Conservation (phyloP, 2,113 vertebrate species). For the Apodemus speciosus region DNA sequence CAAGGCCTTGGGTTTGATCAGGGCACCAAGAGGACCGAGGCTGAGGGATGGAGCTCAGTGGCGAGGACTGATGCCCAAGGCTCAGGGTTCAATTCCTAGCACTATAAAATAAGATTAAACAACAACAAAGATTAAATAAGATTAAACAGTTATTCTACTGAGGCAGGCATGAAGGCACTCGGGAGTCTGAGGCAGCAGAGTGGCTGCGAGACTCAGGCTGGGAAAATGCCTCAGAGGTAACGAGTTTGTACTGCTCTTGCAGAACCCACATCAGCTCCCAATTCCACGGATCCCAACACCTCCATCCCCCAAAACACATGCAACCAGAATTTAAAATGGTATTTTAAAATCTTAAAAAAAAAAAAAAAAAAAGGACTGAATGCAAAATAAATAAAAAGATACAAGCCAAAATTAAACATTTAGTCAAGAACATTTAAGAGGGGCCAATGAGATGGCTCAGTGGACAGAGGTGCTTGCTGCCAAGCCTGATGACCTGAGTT, state of each 20-base stretch:
- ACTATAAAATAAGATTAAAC: neutral
- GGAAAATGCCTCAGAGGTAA: neutral
- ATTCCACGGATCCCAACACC: neutral
- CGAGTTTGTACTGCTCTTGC: neutral
- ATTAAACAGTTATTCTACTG: neutral
- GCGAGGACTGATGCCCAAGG: neutral
- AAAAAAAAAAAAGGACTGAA: neutral
- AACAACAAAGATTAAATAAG: neutral
- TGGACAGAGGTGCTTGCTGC: neutral
- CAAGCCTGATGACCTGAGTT: neutral
- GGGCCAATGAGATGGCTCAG: too few species aligned
- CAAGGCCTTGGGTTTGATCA: neutral
- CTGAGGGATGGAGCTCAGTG: neutral
- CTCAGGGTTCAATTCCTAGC: neutral
- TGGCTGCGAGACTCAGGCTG: neutral
- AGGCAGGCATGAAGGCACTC: neutral
- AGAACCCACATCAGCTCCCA: neutral
- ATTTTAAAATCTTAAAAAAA: neutral
- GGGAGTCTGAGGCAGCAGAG: neutral
- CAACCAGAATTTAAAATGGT: neutral
- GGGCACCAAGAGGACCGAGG: neutral
- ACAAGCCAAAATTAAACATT: neutral
- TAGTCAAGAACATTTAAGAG: neutral
- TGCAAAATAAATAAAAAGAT: neutral
- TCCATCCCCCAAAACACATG: neutral